phyloP scores from a whole-genome alignment of 2,797 vertebrate genomes.

The Avahi laniger region DNA sequence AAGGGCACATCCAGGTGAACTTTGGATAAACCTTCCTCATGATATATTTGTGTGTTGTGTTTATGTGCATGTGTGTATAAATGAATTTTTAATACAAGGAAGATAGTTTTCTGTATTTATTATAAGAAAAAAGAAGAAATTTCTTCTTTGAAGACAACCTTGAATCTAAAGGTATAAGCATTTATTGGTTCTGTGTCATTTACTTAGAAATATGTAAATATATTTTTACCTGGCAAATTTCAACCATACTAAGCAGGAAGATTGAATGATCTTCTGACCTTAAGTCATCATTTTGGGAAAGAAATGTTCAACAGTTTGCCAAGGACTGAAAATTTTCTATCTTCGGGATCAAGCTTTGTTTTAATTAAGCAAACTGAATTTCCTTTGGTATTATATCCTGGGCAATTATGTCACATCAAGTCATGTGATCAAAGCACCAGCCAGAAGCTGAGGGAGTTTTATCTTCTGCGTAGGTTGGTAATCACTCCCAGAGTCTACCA shows the following conservation, averaged over 20 bases:
- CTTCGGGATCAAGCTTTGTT: not conserved
- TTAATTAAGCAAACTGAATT: not conserved
- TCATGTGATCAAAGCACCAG: not conserved
- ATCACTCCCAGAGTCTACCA: not conserved
- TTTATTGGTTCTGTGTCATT: not conserved
- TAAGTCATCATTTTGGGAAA: not conserved
- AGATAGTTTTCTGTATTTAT: not conserved
- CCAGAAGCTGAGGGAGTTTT: not conserved
- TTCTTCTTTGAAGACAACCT: not conserved
- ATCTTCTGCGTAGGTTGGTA: not conserved
- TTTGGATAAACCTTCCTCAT: not conserved
- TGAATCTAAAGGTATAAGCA: not conserved
- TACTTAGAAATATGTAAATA: not conserved
- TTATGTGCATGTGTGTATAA: not conserved
- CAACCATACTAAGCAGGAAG: not conserved
- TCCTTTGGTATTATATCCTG: not conserved
- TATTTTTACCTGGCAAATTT: not conserved
- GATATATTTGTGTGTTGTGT: not conserved
- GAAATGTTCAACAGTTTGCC: not conserved
- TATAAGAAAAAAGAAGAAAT: not conserved
- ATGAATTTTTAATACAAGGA: not conserved
- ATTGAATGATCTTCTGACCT: not conserved
- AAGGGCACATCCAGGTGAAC: not conserved
- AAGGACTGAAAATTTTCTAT: not conserved
- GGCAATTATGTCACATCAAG: not conserved